Evolutionary conservation across 2,797 vertebrate genomes (phyloP), one percentile per base, ranked within the genome.

Genomic region (Sebastes nivosus): DNA sequence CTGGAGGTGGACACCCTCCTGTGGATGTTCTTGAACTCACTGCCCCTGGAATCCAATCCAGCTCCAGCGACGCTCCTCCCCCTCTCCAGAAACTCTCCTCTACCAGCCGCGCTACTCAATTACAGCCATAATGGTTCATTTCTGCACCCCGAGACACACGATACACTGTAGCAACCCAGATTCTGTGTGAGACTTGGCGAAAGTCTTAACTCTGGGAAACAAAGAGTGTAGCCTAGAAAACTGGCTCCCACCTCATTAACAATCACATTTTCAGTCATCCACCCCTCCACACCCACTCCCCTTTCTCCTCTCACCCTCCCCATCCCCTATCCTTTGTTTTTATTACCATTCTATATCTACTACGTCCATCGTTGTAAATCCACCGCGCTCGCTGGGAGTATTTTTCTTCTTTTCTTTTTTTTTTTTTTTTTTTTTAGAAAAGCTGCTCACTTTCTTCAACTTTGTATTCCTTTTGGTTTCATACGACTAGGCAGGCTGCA

Each of bases 171-270:
- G 90, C 88, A 93, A 92, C 91, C 92, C 92, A 93, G 90, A 94
- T 94, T 93, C 91, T 90, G 88, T 34, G 77, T 32, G 86, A 94
- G 93, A 93, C 87, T 94, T 94, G 92, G 93, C 92, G 67, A 77
- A 86, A 88, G 84, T 82, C 78, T 90, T 75, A 87, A 87, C 79
- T 84, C 61, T 58, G 84, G 89, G 88, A 95, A 93, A 95, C 89
- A 93, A 95, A 93, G 86, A 80, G 67, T 63, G 87, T 24, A 88
- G 85, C 91, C 87, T 75, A 83, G 88, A 94, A 93, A 92, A 91
- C 80, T 78, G 87, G 89, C 94, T 93, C 93, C 93, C 83, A 87
- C 88, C 94, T 95, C 92, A 92, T 95, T 93, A 94, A 89, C 90
- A 84, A 91, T 89, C 90, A 80, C 86, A 87, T 89, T 92, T 93